Percentiles rank a stretch among this genome's conserved stretches.
phyloP scores from a whole-genome alignment of 2,888 invertebrate genomes.

The Dynastes tityus region DNA sequence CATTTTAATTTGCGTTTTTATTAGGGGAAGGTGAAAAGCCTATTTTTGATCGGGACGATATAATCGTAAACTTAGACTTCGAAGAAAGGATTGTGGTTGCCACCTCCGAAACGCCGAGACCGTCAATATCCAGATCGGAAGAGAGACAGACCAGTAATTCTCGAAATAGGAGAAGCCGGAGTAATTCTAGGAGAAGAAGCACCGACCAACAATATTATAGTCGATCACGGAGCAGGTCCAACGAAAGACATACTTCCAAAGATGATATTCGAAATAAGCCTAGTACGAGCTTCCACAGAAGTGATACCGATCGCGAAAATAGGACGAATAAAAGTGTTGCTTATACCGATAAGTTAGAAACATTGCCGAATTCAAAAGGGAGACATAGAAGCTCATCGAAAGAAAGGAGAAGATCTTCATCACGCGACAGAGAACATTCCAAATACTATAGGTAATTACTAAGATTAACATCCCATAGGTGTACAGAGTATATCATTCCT shows the following conservation, averaged over 20 bases:
- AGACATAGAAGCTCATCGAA: conserved; percentile 28
- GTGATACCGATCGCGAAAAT: neutral
- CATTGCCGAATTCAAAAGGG: conserved; percentile 6
- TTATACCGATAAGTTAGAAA: neutral
- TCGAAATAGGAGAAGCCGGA: conserved; percentile 21
- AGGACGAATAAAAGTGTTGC: conserved; percentile 17
- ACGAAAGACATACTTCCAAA: neutral
- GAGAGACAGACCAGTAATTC: conserved; percentile 9
- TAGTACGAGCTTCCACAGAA: neutral
- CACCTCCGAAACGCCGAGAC: conserved; percentile 1
- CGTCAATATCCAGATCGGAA: neutral
- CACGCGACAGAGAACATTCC: conserved; percentile 42
- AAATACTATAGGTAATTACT: conserved; percentile 15
- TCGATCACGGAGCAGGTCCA: conserved; percentile 27
- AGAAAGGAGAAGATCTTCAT: conserved; percentile 27
- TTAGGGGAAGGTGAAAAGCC: conserved; percentile 38
- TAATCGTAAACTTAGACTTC: conserved; percentile 35
- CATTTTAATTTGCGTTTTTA: conserved; percentile 14
- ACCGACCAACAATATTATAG: conserved; percentile 7
- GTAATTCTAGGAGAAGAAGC: conserved; percentile 18
- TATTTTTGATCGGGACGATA: conserved; percentile 39
- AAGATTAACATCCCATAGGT: too few species aligned
- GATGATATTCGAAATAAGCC: conserved; percentile 12
- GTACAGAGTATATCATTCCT: too few species aligned
- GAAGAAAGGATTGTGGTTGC: conserved; percentile 34